Evolutionary conservation across 2,113 vertebrate species (phyloP).

Genomic region (Clinocottus analis): DNA sequence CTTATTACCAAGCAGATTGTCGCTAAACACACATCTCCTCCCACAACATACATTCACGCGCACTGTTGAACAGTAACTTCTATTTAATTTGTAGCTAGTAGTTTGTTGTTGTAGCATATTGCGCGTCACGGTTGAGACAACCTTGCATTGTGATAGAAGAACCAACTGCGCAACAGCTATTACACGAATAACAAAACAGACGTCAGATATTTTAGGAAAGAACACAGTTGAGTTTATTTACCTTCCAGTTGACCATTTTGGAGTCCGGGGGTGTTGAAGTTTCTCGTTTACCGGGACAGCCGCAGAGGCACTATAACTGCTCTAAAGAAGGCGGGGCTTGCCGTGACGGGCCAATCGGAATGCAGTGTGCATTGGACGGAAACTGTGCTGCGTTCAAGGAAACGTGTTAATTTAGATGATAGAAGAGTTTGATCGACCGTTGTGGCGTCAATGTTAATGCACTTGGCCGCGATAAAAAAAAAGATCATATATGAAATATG

Average conservation of each 20-base stretch:
- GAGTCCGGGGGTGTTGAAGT: background rate
- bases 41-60: background rate
- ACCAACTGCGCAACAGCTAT: accelerated
- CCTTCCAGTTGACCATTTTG: constrained; percentile 79
- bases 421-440: background rate
- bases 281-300: background rate
- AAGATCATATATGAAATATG: background rate
- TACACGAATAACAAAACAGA: accelerated
- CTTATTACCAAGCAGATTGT: background rate
- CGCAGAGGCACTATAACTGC: accelerated
- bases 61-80: background rate
- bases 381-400: background rate
- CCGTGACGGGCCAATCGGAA: constrained; percentile 40
- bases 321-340: constrained; percentile 17
- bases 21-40: background rate
- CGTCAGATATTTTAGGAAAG: accelerated
- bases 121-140: background rate
- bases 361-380: background rate
- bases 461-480: background rate
- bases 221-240: background rate
- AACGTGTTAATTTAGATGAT: accelerated
- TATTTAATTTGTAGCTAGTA: background rate
- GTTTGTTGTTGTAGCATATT: constrained; percentile 15
- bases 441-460: background rate
- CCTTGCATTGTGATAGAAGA: background rate